Base-by-base conservation (phyloP, 2,797 vertebrate species). In the Pelobates cultripes region DNA sequence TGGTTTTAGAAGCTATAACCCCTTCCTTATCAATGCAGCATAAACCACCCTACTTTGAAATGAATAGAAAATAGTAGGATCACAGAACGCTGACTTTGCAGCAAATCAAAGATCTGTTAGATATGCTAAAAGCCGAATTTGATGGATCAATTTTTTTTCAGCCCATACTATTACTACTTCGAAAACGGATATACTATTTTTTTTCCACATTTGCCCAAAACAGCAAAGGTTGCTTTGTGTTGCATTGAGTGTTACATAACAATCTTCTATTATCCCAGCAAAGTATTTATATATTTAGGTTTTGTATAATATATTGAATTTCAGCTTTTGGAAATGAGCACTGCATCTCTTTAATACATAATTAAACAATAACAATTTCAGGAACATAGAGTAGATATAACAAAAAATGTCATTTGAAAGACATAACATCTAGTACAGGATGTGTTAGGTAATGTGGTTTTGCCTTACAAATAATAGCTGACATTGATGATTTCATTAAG, bases 211-310 rank as follows among this genome's bases (percentile, higher is more conserved):
- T 28, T 28, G 28, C 28, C 28, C 28, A 28, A 28, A 28, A 28
- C 28, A 77, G 69, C 67, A 77, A 68, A 57, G n/a, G 7, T 9
- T 47, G 40, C 13, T 55, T 44, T 28, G 55, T 69, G 43, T 53
- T 55, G 45, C 47, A 43, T 13, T 43, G 67, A 15, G 13, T 14
- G 45, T 69, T 40, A 68, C 68, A 68, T 51, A 77, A 69, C 40
- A 69, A 77, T 69, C 63, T 57, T 9, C 72, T 73, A 43, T 43
- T 79, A 79, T 72, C 69, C 60, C 57, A 67, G 70, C 76, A 79
- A n/a, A 64, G 55, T 47, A 51, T 51, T 10, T 73, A 8, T 55
- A 66, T 44, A 73, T 28, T 12, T 43, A 73, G 43, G 70, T 41
- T 13, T 28, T 69, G 66, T 57, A 14, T 41, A 79, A 72, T 64